Percentiles rank a stretch among this genome's conserved stretches.
Conservation (phyloP, 64 coral and sea anemone genomes). For the Porites australiensis region DNA sequence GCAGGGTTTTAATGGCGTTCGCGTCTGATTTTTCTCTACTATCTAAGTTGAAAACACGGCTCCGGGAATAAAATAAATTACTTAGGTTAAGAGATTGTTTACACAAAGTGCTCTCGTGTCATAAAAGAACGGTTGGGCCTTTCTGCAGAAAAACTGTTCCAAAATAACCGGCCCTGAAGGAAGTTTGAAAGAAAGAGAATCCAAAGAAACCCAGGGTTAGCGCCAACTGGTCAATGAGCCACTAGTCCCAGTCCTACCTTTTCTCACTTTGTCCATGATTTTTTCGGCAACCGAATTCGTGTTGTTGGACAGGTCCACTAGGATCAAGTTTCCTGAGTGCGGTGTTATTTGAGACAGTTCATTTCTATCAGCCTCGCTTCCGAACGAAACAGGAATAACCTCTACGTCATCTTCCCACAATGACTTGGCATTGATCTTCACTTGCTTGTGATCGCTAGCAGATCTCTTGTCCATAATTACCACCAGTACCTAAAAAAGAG, state of each 20-base stretch:
- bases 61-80: no score
- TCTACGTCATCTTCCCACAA: slow-evolving; percentile 62
- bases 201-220: no score
- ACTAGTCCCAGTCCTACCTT: slow-evolving; percentile 40
- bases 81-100: no score
- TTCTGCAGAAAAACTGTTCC: no score
- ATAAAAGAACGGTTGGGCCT: no score
- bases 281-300: slow-evolving; percentile 27
- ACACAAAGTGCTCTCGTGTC: no score
- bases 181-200: no score
- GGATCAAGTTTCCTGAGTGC: slow-evolving; percentile 64
- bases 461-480: slow-evolving; percentile 92
- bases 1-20: no score
- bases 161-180: no score
- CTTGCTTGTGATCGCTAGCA: slow-evolving; percentile 48
- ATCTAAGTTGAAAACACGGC: no score
- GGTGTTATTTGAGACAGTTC: slow-evolving; percentile 69
- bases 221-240: no score
- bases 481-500: slow-evolving; percentile 66
- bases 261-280: slow-evolving; percentile 78
- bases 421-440: slow-evolving; percentile 48
- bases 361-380: slow-evolving; percentile 24
- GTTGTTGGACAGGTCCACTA: slow-evolving; percentile 34
- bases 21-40: no score
- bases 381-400: slow-evolving; percentile 74